Evolutionary conservation across 2,797 vertebrate species (phyloP).

Genomic region (Micrastur ruficollis): DNA sequence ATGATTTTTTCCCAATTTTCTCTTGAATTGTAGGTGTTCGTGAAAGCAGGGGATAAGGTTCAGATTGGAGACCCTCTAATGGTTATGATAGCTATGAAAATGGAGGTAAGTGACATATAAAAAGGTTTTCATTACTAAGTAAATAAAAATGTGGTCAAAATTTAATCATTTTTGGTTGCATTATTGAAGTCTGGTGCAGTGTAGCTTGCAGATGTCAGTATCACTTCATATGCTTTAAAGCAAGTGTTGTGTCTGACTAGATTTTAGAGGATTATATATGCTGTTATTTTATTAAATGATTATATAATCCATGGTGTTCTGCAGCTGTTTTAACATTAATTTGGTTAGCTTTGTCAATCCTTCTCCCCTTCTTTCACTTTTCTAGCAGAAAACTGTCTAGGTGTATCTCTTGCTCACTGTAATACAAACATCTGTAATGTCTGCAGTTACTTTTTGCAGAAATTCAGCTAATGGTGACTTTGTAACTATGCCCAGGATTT

Average conservation of each 20-base stretch:
- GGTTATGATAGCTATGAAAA: constrained; percentile 99
- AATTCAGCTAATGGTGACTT: neutral
- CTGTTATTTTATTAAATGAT: neutral
- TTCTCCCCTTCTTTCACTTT: neutral
- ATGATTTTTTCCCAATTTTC: neutral
- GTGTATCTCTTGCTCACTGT: neutral
- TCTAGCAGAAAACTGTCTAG: neutral
- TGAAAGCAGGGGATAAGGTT: constrained; percentile 90
- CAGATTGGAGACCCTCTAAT: constrained; percentile 87
- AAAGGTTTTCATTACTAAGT: neutral
- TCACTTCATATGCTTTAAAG: neutral
- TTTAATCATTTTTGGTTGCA: neutral
- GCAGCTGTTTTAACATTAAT: neutral
- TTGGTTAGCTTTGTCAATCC: neutral
- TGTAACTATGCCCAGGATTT: neutral
- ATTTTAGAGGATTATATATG: constrained; percentile 43
- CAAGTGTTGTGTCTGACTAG: neutral
- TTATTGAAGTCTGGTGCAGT: neutral
- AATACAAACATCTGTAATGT: neutral
- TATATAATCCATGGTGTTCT: neutral
- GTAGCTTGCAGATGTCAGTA: neutral
- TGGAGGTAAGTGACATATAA: constrained; percentile 85
- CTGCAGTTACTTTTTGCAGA: neutral
- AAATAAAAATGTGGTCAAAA: neutral
- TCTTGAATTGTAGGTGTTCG: constrained; percentile 83